Evolutionary conservation across 2,888 invertebrate genomes (phyloP), one percentile per base, ranked within the genome.

Genomic region (Oxycera nigricornis): DNA sequence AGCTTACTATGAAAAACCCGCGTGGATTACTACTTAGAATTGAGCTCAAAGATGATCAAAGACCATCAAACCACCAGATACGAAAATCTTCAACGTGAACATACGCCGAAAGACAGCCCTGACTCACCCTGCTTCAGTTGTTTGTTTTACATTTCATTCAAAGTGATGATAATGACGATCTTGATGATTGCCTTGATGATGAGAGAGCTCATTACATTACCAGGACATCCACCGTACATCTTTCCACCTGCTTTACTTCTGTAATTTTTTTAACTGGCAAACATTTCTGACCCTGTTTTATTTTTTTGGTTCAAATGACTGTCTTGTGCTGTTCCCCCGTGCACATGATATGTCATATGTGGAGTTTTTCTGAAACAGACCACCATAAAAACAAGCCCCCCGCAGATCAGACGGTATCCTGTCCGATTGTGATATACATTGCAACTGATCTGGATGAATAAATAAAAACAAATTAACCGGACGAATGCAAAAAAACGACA

Each of bases 391-490:
- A 68, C 20, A 31, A 31, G 55, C 52, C 52, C 70, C 70, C 70
- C 65, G 68, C 50, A 3, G 68, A 28, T 30, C 28, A 2, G n/a
- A 52, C 50, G 50, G 52, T n/a, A 46, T 9, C 28, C 46, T n/a
- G 55, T 52, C 28, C 2, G 70, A 70, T 70, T 26, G 31, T 52
- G 70, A 70, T 70, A 70, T n/a, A 31, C 9, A 11, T 52, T 55
- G 52, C 70, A 52, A 55, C 70, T 70, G 68, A 68, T 50, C 70
- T 14, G 31, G 24, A 41, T 14, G 20, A 4, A 39, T n/a, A n/a
- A n/a, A n/a, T n/a, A 68, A 52, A 24, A 52, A 70, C 52, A 70
- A 55, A 70, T 70, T 70, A 70, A 30, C 20, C 31, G 70, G n/a
- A 1, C 46, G 70, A 41, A 52, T 41, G 55, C 55, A 30, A 55